Conservation (phyloP, 2,888 invertebrate genomes). For the Dicycla oo region DNA sequence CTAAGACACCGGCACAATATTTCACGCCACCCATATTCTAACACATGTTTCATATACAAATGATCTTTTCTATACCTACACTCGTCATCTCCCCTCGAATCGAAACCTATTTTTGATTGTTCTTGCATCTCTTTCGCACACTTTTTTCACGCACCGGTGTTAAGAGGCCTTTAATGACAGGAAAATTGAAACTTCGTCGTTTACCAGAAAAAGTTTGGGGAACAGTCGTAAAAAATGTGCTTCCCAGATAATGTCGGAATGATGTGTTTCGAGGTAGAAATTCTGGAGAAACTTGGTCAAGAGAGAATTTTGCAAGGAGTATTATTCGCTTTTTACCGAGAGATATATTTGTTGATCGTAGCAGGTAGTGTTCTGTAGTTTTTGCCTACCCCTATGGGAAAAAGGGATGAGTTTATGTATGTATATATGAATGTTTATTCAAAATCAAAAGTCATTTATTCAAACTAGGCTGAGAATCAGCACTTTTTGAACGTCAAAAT, state of each 20-base stretch:
- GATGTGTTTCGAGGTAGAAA: conserved; percentile 70
- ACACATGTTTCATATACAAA: conserved; percentile 50
- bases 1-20: conserved; percentile 32
- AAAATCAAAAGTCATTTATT: too few species aligned
- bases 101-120: conserved; percentile 84
- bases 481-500: too few species aligned
- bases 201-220: conserved; percentile 76
- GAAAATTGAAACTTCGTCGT: conserved; percentile 86
- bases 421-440: too few species aligned
- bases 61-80: conserved; percentile 18
- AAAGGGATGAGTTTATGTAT: neutral
- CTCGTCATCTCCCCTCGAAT: conserved; percentile 69
- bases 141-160: conserved; percentile 73
- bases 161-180: conserved; percentile 87
- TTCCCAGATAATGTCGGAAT: conserved; percentile 78
- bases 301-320: neutral
- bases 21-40: conserved; percentile 7
- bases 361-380: neutral
- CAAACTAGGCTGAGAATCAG: too few species aligned
- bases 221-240: conserved; percentile 82
- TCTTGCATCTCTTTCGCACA: conserved; percentile 67
- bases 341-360: neutral
- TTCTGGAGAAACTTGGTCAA: neutral
- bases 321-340: neutral
- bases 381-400: neutral